Percentiles rank a stretch among this genome's conserved stretches.
Conservation (phyloP, 2,797 vertebrate species). For the Trematomus bernacchii region DNA sequence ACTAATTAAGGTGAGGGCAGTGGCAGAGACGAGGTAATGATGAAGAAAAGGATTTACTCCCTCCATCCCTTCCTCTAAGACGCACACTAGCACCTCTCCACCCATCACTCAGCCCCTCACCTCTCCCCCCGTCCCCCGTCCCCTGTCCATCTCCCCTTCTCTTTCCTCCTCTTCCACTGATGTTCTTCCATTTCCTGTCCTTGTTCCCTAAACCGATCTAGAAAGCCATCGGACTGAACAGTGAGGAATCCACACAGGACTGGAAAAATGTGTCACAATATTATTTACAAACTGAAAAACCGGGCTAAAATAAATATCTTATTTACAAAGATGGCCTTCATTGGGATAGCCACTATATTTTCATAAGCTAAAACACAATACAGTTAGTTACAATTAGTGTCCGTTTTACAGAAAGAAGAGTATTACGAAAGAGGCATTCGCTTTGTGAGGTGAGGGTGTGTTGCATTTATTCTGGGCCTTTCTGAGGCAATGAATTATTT, state of each 20-base stretch:
- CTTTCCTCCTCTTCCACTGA: conserved; percentile 16
- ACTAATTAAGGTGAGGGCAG: conserved; percentile 88
- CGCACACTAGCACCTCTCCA: conserved; percentile 62
- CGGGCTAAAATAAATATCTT: too few species aligned
- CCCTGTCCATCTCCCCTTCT: conserved; percentile 31
- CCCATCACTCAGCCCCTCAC: conserved; percentile 64
- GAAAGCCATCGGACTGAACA: not conserved
- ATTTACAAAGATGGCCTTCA: too few species aligned
- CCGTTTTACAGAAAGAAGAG: not conserved
- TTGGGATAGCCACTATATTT: too few species aligned
- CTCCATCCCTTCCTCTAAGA: conserved; percentile 73
- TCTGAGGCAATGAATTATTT: not conserved
- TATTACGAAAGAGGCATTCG: not conserved
- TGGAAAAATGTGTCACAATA: too few species aligned
- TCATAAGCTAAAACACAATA: too few species aligned
- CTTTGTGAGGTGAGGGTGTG: not conserved
- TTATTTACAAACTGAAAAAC: too few species aligned
- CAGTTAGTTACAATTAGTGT: too few species aligned
- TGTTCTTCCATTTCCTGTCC: conserved; percentile 13
- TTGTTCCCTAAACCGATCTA: not conserved
- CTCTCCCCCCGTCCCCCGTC: conserved; percentile 14
- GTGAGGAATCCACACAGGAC: not conserved
- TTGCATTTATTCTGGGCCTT: not conserved
- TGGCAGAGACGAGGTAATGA: conserved; percentile 86
- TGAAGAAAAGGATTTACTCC: conserved; percentile 88